Base-by-base conservation (phyloP, 2,113 vertebrate species). In the Myrmophylax atrothorax region DNA sequence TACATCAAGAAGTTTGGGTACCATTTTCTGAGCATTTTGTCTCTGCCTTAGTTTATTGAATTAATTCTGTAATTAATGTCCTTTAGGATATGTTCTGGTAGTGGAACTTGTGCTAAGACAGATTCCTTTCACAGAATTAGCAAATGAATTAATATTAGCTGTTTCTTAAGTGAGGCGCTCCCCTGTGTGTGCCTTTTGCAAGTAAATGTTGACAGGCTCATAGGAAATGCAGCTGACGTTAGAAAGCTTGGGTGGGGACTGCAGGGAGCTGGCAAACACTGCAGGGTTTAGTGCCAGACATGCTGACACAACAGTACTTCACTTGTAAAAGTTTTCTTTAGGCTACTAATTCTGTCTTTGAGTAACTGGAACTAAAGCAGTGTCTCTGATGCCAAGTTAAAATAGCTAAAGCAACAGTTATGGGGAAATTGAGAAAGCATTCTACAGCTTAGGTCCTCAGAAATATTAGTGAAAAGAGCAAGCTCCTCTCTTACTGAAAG, bases 151-250 rank as follows among this genome's bases (percentile, higher is more conserved):
- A 73, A 33, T 74, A 76, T 90, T 85, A 76, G 59, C 63, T 37
- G 42, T 92, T 92, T 90, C 72, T 93, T 38, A 80, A 87, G 59
- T 4, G 47, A 96, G 80, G 90, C 86, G 78, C 53, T 95, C 35
- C 87, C 42, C 42, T 85, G 87, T 91, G 55, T 94, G 89, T 96
- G 95, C 53, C 60, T 93, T 92, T 84, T 96, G 82, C 72, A 66
- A 84, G 81, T 60, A 50, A 84, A 87, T 12, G 18, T 88, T 93
- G 85, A 94, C 92, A 67, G 79, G 25, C 93, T 92, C 73, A 55
- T 88, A 85, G 81, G 89, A 96, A 94, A 92, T 96, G 90, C 93
- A 94, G 77, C 79, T 91, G 87, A 96, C 11, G 37, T 96, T 96
- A 85, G 78, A 77, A 89, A 91, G 78, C 74, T 56, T 94, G 73